phyloP scores from a whole-genome alignment of 2,113 vertebrate species.

The Dolichallabes microphthalmus region DNA sequence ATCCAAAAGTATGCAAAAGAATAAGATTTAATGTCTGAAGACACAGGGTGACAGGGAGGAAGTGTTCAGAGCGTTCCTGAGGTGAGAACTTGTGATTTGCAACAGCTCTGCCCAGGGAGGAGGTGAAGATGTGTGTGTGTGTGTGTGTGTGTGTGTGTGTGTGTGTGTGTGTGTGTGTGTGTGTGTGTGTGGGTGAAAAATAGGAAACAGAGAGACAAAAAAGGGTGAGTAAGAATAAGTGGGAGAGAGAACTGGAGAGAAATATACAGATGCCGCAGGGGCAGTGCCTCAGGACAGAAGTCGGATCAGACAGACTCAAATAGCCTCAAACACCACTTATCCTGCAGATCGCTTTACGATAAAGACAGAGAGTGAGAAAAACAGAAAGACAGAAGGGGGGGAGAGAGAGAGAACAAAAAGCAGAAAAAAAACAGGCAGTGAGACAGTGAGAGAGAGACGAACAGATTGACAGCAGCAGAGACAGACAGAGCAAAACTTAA shows the following conservation, averaged over 20 bases:
- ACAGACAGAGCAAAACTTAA: not conserved
- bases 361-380: not conserved
- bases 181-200: not conserved
- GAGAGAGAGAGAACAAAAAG: not conserved
- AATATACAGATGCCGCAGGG: not conserved
- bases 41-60: not conserved
- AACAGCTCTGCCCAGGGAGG: not conserved
- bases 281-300: not conserved
- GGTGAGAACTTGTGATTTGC: slow-evolving; percentile 15
- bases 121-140: not conserved
- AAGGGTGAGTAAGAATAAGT: not conserved
- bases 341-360: not conserved
- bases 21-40: not conserved
- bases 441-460: not conserved
- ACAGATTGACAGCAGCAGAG: not conserved
- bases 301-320: slow-evolving; percentile 7
- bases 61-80: not conserved
- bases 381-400: not conserved
- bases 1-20: not conserved
- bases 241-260: not conserved
- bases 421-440: not conserved
- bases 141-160: not conserved
- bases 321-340: not conserved
- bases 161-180: not conserved
- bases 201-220: slow-evolving; percentile 7